phyloP scores from a whole-genome alignment of 2,113 vertebrate species.

The Noturus placidus region DNA sequence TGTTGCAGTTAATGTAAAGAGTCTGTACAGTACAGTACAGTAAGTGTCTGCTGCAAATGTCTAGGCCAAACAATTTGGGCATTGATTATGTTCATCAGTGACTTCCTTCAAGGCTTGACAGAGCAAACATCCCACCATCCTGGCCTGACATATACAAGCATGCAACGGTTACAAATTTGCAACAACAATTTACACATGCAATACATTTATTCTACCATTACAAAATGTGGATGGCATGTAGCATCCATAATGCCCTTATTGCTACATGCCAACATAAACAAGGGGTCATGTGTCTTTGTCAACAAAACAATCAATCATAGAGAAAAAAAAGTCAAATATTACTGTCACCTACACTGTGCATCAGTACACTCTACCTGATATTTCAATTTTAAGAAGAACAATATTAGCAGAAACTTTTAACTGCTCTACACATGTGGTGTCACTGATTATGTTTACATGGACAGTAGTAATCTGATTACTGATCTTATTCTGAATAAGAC shows the following conservation, averaged over 20 bases:
- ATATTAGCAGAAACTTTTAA: neutral
- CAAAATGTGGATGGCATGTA: neutral
- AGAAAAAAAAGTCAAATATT: neutral
- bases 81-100: neutral
- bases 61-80: neutral
- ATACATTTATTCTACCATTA: neutral
- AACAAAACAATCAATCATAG: neutral
- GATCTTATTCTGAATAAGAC: too few species aligned
- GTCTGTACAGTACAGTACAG: neutral
- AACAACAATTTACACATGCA: too few species aligned
- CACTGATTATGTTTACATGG: too few species aligned
- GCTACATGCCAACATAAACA: neutral
- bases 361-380: neutral
- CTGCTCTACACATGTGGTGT: neutral
- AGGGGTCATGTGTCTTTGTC: neutral
- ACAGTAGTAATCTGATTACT: too few species aligned
- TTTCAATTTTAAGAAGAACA: neutral
- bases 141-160: neutral
- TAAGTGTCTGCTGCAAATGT: neutral
- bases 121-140: neutral
- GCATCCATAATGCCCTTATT: too few species aligned
- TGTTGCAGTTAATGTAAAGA: neutral
- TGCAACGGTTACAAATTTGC: neutral
- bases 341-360: neutral
- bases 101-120: neutral